Base-by-base conservation (phyloP, 2,888 invertebrate species). In the Acrocera orbiculus region DNA sequence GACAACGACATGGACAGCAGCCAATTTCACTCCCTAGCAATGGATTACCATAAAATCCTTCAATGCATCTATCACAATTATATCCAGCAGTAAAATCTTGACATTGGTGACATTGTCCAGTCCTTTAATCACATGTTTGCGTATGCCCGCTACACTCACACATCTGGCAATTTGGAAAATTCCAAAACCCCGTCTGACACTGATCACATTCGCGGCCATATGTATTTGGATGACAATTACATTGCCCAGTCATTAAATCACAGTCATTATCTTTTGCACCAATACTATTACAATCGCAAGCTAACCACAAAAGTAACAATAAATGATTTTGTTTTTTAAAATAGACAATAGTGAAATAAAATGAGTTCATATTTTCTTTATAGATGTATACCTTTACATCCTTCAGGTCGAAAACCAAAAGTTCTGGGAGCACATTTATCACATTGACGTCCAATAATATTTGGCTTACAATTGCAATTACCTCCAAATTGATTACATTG, bases 91-190 rank as follows among this genome's bases (percentile, higher is more conserved):
- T 90, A 45, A 66, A 76, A 56, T 95, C 89, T 45, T 72, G 67
- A 51, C 98, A 99, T 42, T 75, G 73, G 38, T 73, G 69, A 57
- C 98, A 98, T 28, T 76, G 75, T 5, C 98, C 98, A 1, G 83
- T 85, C 42, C 69, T 68, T 16, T 92, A 73, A 54, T 96, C 89
- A 58, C 98, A 98, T 44, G 73, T 75, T 43, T 90, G 81, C 0
- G 98, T 90, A 58, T 95, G 93, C 0, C 93, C 95, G 53, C 96
- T 90, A 56, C 98, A 98, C 52, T 90, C 80, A 58, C 98, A 98
- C 41, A 80, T 74, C 49, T 83, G 76, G 53, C 98, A 98, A 50
- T 86, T 80, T 0, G 98, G 98, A 67, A 95, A 98, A 49, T 89
- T 87, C 79, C 90, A 98, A 61, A 80, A 95, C 2, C 96, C 96